Evolutionary conservation across 2,113 vertebrate genomes (phyloP).

Genomic region (Leptosomus discolor): DNA sequence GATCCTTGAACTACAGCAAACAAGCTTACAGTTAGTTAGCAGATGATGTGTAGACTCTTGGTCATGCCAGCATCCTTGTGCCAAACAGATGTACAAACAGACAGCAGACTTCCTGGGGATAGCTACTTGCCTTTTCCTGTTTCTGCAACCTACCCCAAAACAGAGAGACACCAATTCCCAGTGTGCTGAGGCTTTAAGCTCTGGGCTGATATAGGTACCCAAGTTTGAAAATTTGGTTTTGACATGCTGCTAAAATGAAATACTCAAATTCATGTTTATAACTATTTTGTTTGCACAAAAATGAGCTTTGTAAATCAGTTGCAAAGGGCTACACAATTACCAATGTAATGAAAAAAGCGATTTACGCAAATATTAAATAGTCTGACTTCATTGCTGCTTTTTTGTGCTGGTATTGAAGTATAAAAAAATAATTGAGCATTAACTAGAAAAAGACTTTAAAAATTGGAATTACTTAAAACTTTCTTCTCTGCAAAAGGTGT

Average conservation of each 20-base stretch:
- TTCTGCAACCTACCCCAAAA: not conserved
- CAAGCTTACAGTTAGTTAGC: not conserved
- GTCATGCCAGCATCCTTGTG: not conserved
- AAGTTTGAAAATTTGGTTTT: not conserved
- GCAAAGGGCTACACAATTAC: not conserved
- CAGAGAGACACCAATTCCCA: not conserved
- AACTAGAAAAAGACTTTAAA: not conserved
- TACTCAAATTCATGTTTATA: not conserved
- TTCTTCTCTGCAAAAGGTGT: not conserved
- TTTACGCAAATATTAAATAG: constrained; percentile 10
- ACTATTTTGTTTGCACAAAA: not conserved
- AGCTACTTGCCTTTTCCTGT: not conserved
- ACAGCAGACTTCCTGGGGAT: not conserved
- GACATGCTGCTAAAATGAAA: not conserved
- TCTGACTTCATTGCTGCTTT: not conserved
- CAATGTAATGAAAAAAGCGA: not conserved
- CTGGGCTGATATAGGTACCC: not conserved
- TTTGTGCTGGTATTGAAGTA: constrained; percentile 6
- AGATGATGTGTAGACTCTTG: not conserved
- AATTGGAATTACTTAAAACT: not conserved
- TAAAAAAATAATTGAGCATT: constrained; percentile 12
- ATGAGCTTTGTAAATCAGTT: constrained; percentile 27
- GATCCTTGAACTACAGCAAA: not conserved
- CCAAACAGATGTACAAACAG: not conserved
- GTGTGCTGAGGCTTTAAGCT: not conserved